phyloP scores from a whole-genome alignment of 2,797 vertebrate species.

The Yasuhikotakia modesta region DNA sequence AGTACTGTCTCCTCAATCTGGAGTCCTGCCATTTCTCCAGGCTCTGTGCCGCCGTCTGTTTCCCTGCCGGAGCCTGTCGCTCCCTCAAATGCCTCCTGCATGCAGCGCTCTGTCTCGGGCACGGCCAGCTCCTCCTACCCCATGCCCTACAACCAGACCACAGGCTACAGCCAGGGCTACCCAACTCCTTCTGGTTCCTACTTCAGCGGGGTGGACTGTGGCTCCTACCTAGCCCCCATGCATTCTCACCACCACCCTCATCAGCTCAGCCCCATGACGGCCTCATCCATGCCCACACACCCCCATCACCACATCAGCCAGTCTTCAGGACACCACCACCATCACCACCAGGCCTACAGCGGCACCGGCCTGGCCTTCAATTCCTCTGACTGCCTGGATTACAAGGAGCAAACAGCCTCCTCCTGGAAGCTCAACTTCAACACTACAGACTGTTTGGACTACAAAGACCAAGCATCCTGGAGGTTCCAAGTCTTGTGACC shows the following conservation, averaged over 20 bases:
- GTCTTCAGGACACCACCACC: constrained; percentile 91
- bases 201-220: constrained; percentile 94
- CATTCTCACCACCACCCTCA: constrained; percentile 93
- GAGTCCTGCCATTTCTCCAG: constrained; percentile 95
- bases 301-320: constrained; percentile 93
- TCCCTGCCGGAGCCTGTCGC: constrained; percentile 85
- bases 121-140: constrained; percentile 85
- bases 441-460: constrained; percentile 98
- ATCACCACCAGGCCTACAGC: constrained; percentile 88
- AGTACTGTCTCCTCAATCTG: constrained; percentile 93
- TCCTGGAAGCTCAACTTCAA: constrained; percentile 99
- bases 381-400: constrained; percentile 98
- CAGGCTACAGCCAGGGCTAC: constrained; percentile 91
- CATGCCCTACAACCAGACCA: constrained; percentile 92
- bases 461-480: constrained; percentile 99
- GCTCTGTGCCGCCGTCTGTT: constrained; percentile 79
- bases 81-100: constrained; percentile 85
- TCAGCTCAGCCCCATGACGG: constrained; percentile 93
- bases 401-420: constrained; percentile 93
- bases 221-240: constrained; percentile 95
- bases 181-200: constrained; percentile 90
- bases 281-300: constrained; percentile 88
- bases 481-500: constrained; percentile 98
- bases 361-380: constrained; percentile 89
- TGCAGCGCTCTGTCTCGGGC: constrained; percentile 89